phyloP scores from a whole-genome alignment of 2,797 vertebrate genomes.

The Chelon labrosus region DNA sequence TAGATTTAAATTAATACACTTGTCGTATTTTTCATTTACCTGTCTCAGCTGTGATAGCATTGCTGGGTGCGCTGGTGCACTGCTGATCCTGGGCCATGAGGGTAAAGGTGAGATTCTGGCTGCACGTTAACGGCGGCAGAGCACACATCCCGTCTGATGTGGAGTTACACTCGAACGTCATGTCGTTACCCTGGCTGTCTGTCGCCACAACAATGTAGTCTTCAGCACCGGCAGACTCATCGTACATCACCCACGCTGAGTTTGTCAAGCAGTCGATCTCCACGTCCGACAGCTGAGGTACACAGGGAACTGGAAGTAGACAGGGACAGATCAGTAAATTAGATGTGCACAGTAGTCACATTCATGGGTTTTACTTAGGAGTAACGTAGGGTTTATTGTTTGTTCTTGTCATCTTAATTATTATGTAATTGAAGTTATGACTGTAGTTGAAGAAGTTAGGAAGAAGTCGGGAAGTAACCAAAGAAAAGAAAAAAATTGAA shows the following conservation, averaged over 20 bases:
- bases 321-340: background rate
- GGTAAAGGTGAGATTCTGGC: constrained; percentile 76
- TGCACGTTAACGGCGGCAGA: constrained; percentile 75
- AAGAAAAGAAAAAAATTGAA: background rate
- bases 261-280: constrained; percentile 84
- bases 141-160: constrained; percentile 56
- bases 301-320: constrained; percentile 78
- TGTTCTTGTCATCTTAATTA: no score
- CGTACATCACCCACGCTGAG: constrained; percentile 77
- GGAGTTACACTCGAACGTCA: constrained; percentile 69
- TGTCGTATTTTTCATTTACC: constrained; percentile 60
- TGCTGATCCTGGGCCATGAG: constrained; percentile 69
- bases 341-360: background rate
- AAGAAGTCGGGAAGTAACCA: no score
- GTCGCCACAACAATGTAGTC: constrained; percentile 61
- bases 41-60: constrained; percentile 71
- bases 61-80: constrained; percentile 79
- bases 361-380: background rate
- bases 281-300: constrained; percentile 70
- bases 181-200: constrained; percentile 41
- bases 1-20: no score
- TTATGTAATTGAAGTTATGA: no score
- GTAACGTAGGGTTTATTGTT: no score
- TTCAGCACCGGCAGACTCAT: constrained; percentile 64
- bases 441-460: no score